Percentiles rank a stretch among this genome's conserved stretches.
Conservation (phyloP, 2,888 invertebrate genomes). For the Poecilus cupreus region DNA sequence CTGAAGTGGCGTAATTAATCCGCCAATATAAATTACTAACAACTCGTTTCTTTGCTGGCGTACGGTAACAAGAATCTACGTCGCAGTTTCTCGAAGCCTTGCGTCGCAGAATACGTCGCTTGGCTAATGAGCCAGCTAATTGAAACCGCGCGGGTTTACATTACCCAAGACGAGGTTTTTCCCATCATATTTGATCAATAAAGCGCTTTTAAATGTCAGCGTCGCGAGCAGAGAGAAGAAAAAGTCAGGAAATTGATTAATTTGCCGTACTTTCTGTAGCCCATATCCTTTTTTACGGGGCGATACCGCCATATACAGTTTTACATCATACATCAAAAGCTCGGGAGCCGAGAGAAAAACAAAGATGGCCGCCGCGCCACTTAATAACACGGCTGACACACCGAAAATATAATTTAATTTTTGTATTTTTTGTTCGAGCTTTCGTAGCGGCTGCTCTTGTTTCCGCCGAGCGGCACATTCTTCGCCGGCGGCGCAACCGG, state of each 20-base stretch:
- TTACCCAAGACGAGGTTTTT: slow-evolving; percentile 31
- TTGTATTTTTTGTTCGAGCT: slow-evolving; percentile 67
- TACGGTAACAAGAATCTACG: neutral
- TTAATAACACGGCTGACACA: slow-evolving; percentile 70
- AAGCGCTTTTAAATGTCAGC: slow-evolving; percentile 56
- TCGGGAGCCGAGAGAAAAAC: slow-evolving; percentile 65
- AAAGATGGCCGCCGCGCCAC: slow-evolving; percentile 67
- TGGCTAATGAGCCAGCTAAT: slow-evolving; percentile 56
- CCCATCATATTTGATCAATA: slow-evolving; percentile 57
- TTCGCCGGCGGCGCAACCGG: neutral
- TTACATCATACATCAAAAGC: slow-evolving; percentile 69
- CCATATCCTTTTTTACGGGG: slow-evolving; percentile 58
- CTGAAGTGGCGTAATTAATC: neutral
- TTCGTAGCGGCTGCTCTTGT: slow-evolving; percentile 30
- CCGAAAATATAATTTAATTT: slow-evolving; percentile 71
- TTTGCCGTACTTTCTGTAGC: slow-evolving; percentile 56
- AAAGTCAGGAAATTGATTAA: slow-evolving; percentile 57
- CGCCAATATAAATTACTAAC: neutral
- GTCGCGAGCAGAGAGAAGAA: slow-evolving; percentile 39
- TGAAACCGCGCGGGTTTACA: slow-evolving; percentile 26
- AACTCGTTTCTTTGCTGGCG: neutral
- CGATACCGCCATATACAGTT: slow-evolving; percentile 65
- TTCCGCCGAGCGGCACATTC: slow-evolving; percentile 24
- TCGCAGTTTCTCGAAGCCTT: too few relatives aligned
- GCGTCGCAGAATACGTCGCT: slow-evolving; percentile 1